A percentile compares a stretch with the other conserved stretches of the same genome.
Conservation (phyloP, 2,888 invertebrate species). For the Agrotis segetum region DNA sequence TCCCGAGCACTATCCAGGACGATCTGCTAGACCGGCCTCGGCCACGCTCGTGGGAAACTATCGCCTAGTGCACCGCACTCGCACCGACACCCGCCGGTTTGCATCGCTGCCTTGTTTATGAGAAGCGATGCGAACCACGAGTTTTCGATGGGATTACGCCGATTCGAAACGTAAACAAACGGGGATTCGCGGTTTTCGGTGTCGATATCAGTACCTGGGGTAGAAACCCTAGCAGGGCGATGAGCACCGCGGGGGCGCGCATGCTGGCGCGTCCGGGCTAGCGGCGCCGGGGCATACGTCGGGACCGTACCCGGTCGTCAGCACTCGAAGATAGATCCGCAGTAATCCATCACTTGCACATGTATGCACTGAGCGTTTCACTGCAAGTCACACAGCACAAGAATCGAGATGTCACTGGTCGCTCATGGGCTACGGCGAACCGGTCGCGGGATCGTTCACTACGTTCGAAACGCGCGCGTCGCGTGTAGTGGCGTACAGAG, state of each 20-base stretch:
- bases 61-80: conserved; percentile 75
- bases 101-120: conserved; percentile 71
- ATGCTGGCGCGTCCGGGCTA: conserved; percentile 89
- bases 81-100: conserved; percentile 67
- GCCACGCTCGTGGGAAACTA: conserved; percentile 87
- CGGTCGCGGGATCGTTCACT: conserved; percentile 88
- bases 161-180: conserved; percentile 82
- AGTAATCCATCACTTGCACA: conserved; percentile 90
- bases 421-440: conserved; percentile 87
- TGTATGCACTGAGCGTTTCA: conserved; percentile 88
- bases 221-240: conserved; percentile 91
- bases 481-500: conserved; percentile 82
- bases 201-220: conserved; percentile 88
- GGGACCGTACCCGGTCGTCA: conserved; percentile 85
- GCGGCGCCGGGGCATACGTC: conserved; percentile 89
- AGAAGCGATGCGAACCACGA: conserved; percentile 71
- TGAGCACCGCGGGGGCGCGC: conserved; percentile 90
- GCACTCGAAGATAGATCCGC: conserved; percentile 82
- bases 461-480: conserved; percentile 90
- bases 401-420: conserved; percentile 87
- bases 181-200: conserved; percentile 83
- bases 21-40: conserved; percentile 73
- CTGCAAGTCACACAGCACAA: conserved; percentile 90
- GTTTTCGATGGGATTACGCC: conserved; percentile 71
- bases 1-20: conserved; percentile 87